These are phyloP conservation scores for Agelaius phoeniceus DNA, from an alignment of 2,113 vertebrate species.

Conservation along the genomic window DNA sequence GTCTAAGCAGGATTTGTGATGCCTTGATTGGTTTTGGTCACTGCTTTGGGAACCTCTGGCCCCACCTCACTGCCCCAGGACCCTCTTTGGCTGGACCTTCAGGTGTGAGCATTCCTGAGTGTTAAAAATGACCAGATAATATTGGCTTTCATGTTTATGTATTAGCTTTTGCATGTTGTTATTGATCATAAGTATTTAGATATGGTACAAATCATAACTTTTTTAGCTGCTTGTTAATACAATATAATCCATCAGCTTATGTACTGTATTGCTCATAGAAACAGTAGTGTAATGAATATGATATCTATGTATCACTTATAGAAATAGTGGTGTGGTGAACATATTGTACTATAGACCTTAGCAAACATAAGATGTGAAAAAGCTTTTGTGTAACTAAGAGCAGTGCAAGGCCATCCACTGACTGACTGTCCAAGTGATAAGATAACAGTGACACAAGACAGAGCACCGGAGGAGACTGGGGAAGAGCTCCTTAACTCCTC, in stretches of 20 bases:
- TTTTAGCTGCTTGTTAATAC: background rate
- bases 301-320: background rate
- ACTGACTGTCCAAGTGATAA: background rate
- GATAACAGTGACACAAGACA: background rate
- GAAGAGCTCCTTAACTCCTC: background rate
- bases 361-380: background rate
- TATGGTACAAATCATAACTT: background rate
- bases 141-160: background rate
- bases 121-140: background rate
- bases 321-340: background rate
- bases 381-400: background rate
- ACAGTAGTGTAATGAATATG: background rate
- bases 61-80: background rate
- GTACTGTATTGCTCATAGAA: background rate
- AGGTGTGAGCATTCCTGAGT: background rate
- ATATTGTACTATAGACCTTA: background rate
- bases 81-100: background rate
- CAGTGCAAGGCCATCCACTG: background rate
- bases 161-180: background rate
- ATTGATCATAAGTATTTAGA: background rate
- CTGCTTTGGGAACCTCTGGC: background rate
- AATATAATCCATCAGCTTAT: background rate
- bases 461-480: background rate
- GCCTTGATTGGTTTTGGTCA: background rate
- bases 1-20: background rate